These are phyloP conservation scores for Melospiza melodia DNA, from an alignment of 2,113 vertebrate species.

Conservation along the genomic window DNA sequence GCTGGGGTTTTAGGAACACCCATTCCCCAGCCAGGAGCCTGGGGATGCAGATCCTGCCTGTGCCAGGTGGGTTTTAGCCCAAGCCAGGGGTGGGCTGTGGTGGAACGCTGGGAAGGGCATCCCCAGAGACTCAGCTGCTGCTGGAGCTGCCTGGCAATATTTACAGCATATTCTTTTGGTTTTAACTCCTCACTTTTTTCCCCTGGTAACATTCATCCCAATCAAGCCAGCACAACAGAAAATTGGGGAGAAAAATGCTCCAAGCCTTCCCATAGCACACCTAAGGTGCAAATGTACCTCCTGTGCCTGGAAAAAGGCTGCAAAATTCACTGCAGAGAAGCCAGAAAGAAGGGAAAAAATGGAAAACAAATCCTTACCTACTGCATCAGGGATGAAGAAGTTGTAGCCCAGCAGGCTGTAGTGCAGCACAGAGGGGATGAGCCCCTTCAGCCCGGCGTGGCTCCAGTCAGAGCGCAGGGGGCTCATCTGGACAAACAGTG, in stretches of 20 bases:
- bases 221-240: not conserved
- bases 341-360: not conserved
- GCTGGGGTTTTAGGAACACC: not conserved
- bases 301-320: fast-evolving
- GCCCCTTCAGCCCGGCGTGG: slow-evolving; percentile 81
- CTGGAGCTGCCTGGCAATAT: not conserved
- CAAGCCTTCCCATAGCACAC: fast-evolving
- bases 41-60: not conserved
- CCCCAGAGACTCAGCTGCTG: not conserved
- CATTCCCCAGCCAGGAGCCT: not conserved
- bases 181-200: not conserved
- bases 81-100: not conserved
- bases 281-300: fast-evolving
- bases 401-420: slow-evolving; percentile 90
- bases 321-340: not conserved
- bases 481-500: slow-evolving; percentile 83
- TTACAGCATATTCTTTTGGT: not conserved
- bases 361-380: slow-evolving; percentile 69
- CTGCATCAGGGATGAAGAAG: slow-evolving; percentile 91
- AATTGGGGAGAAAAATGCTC: fast-evolving
- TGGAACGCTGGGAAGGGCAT: not conserved
- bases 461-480: slow-evolving; percentile 83
- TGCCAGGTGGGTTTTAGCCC: not conserved
- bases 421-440: slow-evolving; percentile 88
- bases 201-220: not conserved